phyloP scores from a whole-genome alignment of 2,888 invertebrate species.

The Spodoptera picta region DNA sequence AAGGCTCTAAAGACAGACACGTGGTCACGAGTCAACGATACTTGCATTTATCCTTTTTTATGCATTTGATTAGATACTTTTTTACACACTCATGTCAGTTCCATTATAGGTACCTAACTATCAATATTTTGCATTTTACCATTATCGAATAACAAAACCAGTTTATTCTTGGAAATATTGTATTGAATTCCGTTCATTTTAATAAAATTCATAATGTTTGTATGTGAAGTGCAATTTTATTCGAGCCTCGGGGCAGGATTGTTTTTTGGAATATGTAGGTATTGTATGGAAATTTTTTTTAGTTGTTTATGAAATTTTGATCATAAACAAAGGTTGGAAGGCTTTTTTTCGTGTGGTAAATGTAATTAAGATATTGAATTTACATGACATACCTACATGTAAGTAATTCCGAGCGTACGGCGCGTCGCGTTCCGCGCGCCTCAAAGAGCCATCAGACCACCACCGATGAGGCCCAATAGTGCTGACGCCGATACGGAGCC shows the following conservation, averaged over 20 bases:
- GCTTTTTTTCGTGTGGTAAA: no score
- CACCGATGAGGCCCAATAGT: no score
- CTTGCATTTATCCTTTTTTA: constrained; percentile 21
- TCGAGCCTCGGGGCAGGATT: constrained; percentile 1
- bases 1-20: constrained; percentile 7
- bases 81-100: no score
- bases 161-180: constrained; percentile 41
- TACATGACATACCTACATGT: no score
- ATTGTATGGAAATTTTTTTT: background rate
- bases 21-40: constrained; percentile 49
- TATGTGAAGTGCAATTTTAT: constrained; percentile 3
- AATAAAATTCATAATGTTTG: constrained; percentile 28
- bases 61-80: no score
- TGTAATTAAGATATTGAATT: no score
- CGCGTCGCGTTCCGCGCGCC: no score
- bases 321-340: no score
- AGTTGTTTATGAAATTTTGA: background rate
- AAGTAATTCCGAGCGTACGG: no score
- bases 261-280: background rate
- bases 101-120: no score
- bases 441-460: no score
- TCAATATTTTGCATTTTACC: constrained; percentile 23
- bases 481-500: no score
- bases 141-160: constrained; percentile 42
- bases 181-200: constrained; percentile 33